Evolutionary conservation across 2,888 invertebrate species (phyloP), one percentile per base, ranked within the genome.

Genomic region (Aphidius colemani): DNA sequence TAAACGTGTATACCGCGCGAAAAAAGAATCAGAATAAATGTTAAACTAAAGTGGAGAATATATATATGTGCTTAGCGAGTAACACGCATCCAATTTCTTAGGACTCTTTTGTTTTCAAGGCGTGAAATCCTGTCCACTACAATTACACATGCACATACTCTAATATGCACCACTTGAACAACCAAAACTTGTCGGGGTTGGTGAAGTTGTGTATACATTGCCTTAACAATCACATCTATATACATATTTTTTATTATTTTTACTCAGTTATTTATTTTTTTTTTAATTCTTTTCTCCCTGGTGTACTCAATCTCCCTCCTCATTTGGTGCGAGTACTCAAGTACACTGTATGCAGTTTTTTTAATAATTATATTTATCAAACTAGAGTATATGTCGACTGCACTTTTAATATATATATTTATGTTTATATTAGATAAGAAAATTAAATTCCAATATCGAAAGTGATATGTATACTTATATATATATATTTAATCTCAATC

Each of bases 51-150:
- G 58, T 60, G 64, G 63, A 55, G 61, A 59, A 62, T 45, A 53
- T 56, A 60, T 64, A 30, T 18, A 18, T 18, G 18, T 5, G 3
- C 5, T 5, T 30, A 30, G 5, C 64, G 67, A 67, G 66, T 43
- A 10, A 45, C 44, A 43, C 44, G 18, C 30, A 9, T n/a, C n/a
- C 10, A 45, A 7, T 79, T 78, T 75, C 76, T 66, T 78, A 76
- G 77, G 71, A 74, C 78, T 78, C 80, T 79, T 57, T 80, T 80
- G 80, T 79, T 79, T 74, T 75, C 75, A 75, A 79, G 80, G 80
- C 79, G 80, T 79, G 80, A 80, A 79, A 80, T 77, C 72, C 79
- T 75, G 79, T 78, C 77, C 78, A 78, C 71, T 75, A 78, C 78
- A 76, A 79, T 78, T 77, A 77, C 72, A 70, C 70, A 63, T 65